Base-by-base conservation (phyloP, 2,888 invertebrate species). In the Dynastes maya region DNA sequence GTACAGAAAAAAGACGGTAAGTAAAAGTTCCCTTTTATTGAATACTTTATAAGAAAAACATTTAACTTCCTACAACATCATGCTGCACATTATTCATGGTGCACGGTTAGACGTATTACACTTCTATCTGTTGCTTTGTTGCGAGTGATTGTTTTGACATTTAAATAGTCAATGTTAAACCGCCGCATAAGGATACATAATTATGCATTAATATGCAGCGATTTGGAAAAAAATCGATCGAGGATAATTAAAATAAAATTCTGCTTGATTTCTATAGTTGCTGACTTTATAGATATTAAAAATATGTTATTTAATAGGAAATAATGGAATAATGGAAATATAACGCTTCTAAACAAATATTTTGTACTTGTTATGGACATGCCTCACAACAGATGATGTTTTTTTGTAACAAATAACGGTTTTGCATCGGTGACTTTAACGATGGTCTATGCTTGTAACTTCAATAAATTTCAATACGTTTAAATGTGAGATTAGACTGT, bases 1-100 rank as follows among this genome's bases (percentile, higher is more conserved):
- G 92, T 89, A 84, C 90, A 87, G 79, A 88, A 88, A 81, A 88
- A 87, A 84, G 87, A 88, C 80, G 89, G 89, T 89, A 86, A 89
- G 88, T 45, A 11, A 45, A 37, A 45, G 8, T 76, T 75, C 13
- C 32, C n/a, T 65, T 6, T 37, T 37, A 8, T 32, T 27, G 13
- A 2, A 40, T 65, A 63, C 11, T 63, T 2, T 22, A 13, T 29
- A 45, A 63, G 27, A 55, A 58, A 22, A 32, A 32, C 6, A 16
- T 9, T 37, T 4, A 32, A 51, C 51, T 53, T 53, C 53, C 65
- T 40, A 29, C 37, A 5, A 37, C 45, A 45, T 45, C 37, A 45
- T 13, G 45, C 16, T 37, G 40, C 65, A 37, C n/a, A 2, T 40
- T 65, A 65, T 8, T 37, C 55, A 37, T 55, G 53, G 55, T 71